Conservation (phyloP, 2,797 vertebrate genomes). For the Sebastes diploproa region DNA sequence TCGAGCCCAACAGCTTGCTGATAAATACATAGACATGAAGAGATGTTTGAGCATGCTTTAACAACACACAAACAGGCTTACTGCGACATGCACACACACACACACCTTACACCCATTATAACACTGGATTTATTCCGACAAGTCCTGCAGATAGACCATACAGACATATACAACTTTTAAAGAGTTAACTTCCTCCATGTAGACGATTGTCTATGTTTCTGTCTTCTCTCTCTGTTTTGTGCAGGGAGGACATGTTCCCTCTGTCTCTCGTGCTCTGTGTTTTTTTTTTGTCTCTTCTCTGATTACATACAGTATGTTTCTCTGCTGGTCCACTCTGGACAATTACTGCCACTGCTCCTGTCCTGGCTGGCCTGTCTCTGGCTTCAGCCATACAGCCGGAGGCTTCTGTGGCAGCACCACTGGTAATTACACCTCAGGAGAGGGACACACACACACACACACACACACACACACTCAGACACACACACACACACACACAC, state of each 20-base stretch:
- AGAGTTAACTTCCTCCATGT: neutral
- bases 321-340: slow-evolving; percentile 40
- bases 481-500: neutral
- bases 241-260: neutral
- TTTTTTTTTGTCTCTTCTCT: slow-evolving; percentile 9
- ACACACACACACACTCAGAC: neutral
- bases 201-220: neutral
- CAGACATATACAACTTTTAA: neutral
- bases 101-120: neutral
- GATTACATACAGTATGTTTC: slow-evolving; percentile 27
- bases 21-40: slow-evolving; percentile 39
- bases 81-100: neutral
- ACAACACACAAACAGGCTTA: neutral
- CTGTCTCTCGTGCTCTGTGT: neutral
- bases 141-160: neutral
- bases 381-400: slow-evolving; percentile 15
- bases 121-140: neutral
- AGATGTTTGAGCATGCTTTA: slow-evolving; percentile 11
- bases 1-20: slow-evolving; percentile 34
- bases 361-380: slow-evolving; percentile 15
- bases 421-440: slow-evolving; percentile 66
- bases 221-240: neutral
- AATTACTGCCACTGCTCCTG: slow-evolving; percentile 53
- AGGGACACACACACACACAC: neutral
- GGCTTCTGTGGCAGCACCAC: slow-evolving; percentile 29